A percentile compares a stretch with the other conserved stretches of the same genome.
phyloP scores from a whole-genome alignment of 1,140 invertebrate species.

The Aphelinus atriplicis region DNA sequence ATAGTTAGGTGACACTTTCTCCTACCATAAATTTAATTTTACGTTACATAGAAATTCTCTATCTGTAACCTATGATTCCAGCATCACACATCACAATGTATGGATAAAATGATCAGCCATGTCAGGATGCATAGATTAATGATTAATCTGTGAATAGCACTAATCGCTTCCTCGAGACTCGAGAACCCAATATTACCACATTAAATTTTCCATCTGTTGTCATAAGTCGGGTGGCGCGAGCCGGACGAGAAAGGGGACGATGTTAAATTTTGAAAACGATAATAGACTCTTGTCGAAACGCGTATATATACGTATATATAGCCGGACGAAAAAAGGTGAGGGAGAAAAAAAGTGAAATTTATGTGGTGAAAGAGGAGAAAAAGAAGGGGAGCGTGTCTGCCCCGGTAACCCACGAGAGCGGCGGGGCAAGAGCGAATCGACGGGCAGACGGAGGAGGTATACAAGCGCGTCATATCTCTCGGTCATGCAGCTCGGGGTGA shows the following conservation, averaged over 20 bases:
- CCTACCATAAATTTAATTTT: no score
- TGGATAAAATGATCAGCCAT: no score
- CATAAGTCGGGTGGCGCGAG: no score
- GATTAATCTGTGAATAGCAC: no score
- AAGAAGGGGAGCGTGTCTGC: not conserved
- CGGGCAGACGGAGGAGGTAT: conserved; percentile 33
- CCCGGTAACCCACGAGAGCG: not conserved
- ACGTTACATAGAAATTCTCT: no score
- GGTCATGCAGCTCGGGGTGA: no score
- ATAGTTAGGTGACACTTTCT: no score
- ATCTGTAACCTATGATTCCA: no score
- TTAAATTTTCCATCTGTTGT: conserved; percentile 38
- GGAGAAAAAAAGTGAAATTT: conserved; percentile 38
- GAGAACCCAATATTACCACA: conserved; percentile 38
- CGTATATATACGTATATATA: not conserved
- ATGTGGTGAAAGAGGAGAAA: conserved; percentile 37
- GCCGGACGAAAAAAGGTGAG: not conserved
- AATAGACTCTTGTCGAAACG: conserved; percentile 41
- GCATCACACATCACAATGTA: no score
- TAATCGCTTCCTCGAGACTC: not conserved
- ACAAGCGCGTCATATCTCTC: conserved; percentile 18
- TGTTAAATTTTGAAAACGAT: conserved; percentile 40
- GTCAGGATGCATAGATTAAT: no score
- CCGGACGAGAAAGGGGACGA: not conserved
- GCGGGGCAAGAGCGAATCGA: not conserved